Conservation (phyloP, 2,888 invertebrate species). For the Anarsia innoxiella region DNA sequence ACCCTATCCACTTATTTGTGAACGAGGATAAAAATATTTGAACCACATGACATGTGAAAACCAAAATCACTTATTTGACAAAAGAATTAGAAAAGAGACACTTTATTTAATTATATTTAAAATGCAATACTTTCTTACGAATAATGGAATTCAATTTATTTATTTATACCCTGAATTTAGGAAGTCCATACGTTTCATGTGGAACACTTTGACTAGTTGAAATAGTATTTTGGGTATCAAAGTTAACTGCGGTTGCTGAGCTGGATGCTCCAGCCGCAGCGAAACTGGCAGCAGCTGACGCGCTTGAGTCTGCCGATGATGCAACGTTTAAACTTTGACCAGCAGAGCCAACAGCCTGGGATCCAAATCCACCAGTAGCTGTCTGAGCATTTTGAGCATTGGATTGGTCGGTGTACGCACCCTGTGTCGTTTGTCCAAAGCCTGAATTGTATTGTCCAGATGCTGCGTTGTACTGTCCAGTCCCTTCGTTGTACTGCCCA, state of each 20-base stretch:
- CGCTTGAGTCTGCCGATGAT: neutral
- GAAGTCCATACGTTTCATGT: constrained; percentile 58
- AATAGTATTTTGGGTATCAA: constrained; percentile 32
- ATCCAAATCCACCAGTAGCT: neutral
- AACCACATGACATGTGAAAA: no score
- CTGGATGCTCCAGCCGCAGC: constrained; percentile 18
- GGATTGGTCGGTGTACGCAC: no score
- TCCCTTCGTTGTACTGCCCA: neutral
- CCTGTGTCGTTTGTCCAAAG: no score
- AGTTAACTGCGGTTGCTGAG: constrained; percentile 22
- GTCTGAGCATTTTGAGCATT: neutral
- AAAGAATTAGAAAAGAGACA: no score
- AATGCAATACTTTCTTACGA: no score
- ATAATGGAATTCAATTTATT: no score
- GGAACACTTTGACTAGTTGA: constrained; percentile 61
- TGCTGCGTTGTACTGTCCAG: neutral
- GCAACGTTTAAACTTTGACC: neutral
- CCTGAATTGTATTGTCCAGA: constrained; percentile 6
- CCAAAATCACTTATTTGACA: no score
- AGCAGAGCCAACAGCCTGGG: neutral
- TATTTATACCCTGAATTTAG: constrained; percentile 46
- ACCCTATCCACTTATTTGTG: no score
- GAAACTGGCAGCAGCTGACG: constrained; percentile 1
- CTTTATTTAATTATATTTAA: no score
- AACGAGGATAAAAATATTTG: no score